phyloP scores from a whole-genome alignment of 53 echinoderm and acorn worm species.

The Echinometra lucunter region DNA sequence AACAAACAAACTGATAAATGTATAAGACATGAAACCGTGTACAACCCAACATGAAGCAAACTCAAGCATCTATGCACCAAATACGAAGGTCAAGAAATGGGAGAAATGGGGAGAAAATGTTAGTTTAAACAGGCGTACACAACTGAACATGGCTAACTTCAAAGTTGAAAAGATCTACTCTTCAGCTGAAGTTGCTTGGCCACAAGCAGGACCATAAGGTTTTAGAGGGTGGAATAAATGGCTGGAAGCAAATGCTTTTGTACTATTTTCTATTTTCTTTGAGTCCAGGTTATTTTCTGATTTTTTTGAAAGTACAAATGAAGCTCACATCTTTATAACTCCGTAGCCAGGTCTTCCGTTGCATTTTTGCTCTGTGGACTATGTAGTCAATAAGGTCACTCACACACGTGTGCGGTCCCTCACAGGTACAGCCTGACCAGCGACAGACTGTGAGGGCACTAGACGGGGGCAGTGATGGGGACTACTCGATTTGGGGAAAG shows the following conservation, averaged over 20 bases:
- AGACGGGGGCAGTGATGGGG: neutral
- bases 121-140: slow-evolving; percentile 1
- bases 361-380: slow-evolving; percentile 21
- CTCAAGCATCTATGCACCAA: neutral
- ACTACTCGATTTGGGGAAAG: neutral
- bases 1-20: no score
- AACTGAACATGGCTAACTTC: neutral
- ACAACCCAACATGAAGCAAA: neutral
- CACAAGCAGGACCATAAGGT: neutral
- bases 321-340: slow-evolving; percentile 56
- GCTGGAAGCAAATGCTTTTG: neutral
- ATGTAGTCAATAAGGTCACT: slow-evolving; percentile 35
- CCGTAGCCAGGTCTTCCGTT: neutral
- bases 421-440: slow-evolving; percentile 63
- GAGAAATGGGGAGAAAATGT: neutral
- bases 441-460: slow-evolving; percentile 53
- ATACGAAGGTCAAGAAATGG: neutral
- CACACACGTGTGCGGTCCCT: slow-evolving; percentile 65
- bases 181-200: neutral
- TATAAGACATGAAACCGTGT: no score
- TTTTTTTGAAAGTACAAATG: slow-evolving; percentile 19
- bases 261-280: neutral
- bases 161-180: neutral
- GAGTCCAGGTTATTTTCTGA: neutral
- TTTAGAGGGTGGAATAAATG: neutral